A percentile compares a stretch with the other conserved stretches of the same genome.
phyloP scores from a whole-genome alignment of 2,113 vertebrate species.

The Lamprotornis superbus region DNA sequence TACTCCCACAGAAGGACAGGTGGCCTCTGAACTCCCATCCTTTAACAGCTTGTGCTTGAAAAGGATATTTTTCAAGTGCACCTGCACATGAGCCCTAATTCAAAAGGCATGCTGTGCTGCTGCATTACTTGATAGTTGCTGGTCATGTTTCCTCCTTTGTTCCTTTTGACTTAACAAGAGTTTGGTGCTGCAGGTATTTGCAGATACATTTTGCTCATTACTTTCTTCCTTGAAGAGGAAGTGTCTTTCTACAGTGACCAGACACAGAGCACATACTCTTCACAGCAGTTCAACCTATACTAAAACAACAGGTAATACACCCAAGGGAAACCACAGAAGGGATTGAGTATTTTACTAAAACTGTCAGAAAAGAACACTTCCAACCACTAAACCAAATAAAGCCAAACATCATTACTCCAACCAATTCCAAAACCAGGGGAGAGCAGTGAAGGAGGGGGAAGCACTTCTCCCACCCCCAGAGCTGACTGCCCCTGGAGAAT shows the following conservation, averaged over 20 bases:
- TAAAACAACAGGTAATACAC: not conserved
- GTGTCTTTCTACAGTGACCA: not conserved
- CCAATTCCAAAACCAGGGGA: not conserved
- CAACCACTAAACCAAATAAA: not conserved
- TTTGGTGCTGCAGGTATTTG: not conserved
- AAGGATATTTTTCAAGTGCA: not conserved
- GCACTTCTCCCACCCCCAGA: not conserved
- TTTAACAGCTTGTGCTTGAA: not conserved
- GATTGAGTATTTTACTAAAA: not conserved
- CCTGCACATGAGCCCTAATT: not conserved
- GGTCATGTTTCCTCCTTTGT: not conserved
- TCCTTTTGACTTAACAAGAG: not conserved
- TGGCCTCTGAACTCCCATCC: not conserved
- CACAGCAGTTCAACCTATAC: not conserved
- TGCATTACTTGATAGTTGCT: not conserved
- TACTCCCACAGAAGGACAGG: not conserved
- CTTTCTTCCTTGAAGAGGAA: not conserved
- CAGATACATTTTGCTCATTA: not conserved
- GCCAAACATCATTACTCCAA: not conserved
- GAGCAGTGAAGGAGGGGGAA: not conserved
- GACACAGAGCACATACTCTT: not conserved
- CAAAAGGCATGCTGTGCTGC: not conserved
- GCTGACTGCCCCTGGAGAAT: not conserved
- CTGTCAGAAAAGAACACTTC: not conserved
- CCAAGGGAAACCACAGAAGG: not conserved